Evolutionary conservation across 2,888 invertebrate species (phyloP).

Genomic region (Tillus elongatus): DNA sequence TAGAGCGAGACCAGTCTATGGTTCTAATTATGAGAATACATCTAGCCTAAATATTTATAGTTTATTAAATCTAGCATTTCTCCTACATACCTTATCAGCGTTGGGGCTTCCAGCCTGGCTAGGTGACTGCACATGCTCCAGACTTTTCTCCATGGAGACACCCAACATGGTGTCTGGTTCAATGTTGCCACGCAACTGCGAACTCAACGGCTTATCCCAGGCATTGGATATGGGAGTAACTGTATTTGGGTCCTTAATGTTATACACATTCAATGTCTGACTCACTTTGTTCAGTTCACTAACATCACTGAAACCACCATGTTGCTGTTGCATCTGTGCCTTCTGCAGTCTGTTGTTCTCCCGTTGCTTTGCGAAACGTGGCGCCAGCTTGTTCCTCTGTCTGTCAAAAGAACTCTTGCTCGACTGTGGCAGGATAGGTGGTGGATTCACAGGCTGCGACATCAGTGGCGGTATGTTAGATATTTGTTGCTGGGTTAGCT

Average conservation of each 20-base stretch:
- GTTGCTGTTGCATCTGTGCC: conserved; percentile 38
- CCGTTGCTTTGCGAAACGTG: conserved; percentile 68
- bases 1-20: too few species aligned
- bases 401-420: conserved; percentile 32
- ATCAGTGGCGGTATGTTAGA: conserved; percentile 45
- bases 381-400: conserved; percentile 56
- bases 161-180: conserved; percentile 33
- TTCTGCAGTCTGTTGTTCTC: conserved; percentile 49
- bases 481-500: conserved; percentile 37
- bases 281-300: conserved; percentile 45
- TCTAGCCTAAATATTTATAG: background rate
- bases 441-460: conserved; percentile 45
- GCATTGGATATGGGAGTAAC: conserved; percentile 71
- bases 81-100: conserved; percentile 31
- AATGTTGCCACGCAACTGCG: conserved; percentile 53
- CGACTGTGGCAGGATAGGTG: conserved; percentile 36
- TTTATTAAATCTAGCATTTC: background rate
- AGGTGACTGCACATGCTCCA: conserved; percentile 36
- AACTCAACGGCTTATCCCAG: conserved; percentile 77
- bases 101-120: conserved; percentile 46
- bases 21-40: conserved; percentile 1
- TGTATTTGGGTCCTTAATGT: conserved; percentile 41
- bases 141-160: conserved; percentile 32
- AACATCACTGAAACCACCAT: conserved; percentile 37
- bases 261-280: conserved; percentile 33